phyloP scores from a whole-genome alignment of 2,797 vertebrate species.

The Antennarius maculatus region DNA sequence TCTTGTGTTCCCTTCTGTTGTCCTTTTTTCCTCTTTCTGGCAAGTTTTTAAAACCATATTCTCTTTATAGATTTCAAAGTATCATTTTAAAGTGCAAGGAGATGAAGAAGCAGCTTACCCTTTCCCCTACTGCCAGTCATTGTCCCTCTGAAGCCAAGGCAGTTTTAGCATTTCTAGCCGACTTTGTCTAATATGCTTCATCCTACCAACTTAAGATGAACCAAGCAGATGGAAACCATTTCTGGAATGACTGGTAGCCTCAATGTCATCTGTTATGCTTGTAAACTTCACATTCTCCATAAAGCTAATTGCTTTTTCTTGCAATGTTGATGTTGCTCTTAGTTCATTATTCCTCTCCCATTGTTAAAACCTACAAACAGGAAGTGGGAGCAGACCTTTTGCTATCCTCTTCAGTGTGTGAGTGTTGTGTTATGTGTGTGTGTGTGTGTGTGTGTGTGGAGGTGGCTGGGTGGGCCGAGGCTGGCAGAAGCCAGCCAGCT shows the following conservation, averaged over 20 bases:
- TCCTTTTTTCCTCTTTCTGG: neutral
- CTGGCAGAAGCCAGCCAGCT: constrained; percentile 33
- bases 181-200: neutral
- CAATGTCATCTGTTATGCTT: constrained; percentile 14
- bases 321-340: constrained; percentile 10
- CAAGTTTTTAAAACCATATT: neutral
- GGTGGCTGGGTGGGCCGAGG: neutral
- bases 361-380: neutral
- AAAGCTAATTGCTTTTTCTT: constrained; percentile 10
- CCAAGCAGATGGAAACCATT: neutral
- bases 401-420: constrained; percentile 1
- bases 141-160: neutral
- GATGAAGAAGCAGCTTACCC: neutral
- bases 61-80: neutral
- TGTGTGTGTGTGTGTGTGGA: constrained; percentile 1
- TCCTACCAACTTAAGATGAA: neutral
- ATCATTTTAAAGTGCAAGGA: neutral
- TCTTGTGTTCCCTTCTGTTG: neutral
- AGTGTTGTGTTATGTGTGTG: no score
- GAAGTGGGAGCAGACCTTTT: neutral
- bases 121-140: neutral
- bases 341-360: neutral
- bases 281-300: constrained; percentile 21
- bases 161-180: constrained; percentile 4
- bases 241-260: constrained; percentile 9